phyloP scores from a whole-genome alignment of 2,888 invertebrate species.

The Orthosia cruda region DNA sequence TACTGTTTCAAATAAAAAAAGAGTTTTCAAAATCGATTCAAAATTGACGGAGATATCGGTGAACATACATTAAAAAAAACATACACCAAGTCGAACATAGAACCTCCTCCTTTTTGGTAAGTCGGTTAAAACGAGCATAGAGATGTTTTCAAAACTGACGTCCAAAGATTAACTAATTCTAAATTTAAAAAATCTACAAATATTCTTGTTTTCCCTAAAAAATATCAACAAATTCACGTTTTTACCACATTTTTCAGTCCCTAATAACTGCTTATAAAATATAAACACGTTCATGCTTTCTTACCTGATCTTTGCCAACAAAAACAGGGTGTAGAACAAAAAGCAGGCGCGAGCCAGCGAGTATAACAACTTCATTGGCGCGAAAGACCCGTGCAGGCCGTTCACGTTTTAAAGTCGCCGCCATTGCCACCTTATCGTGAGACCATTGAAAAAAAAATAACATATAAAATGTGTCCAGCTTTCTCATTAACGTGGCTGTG shows the following conservation, averaged over 20 bases:
- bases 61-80: too few relatives aligned
- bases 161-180: neutral
- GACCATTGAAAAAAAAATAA: slow-evolving; percentile 42
- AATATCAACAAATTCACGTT: neutral
- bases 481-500: slow-evolving; percentile 52
- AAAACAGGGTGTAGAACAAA: slow-evolving; percentile 74
- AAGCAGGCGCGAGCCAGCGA: slow-evolving; percentile 83
- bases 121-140: neutral
- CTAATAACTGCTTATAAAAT: slow-evolving; percentile 12
- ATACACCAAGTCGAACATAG: too few relatives aligned
- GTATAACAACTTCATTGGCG: slow-evolving; percentile 90
- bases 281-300: slow-evolving; percentile 18
- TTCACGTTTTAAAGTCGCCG: slow-evolving; percentile 74
- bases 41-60: too few relatives aligned
- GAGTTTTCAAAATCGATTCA: too few relatives aligned
- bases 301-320: slow-evolving; percentile 56
- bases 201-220: neutral
- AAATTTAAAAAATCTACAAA: neutral
- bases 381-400: slow-evolving; percentile 88
- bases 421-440: slow-evolving; percentile 46
- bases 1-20: too few relatives aligned
- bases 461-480: slow-evolving; percentile 43
- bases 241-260: slow-evolving; percentile 9
- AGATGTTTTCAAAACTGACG: neutral
- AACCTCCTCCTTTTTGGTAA: too few relatives aligned